These are phyloP conservation scores for Oceanites oceanicus DNA, from an alignment of 2,113 vertebrate species.

Conservation along the genomic window DNA sequence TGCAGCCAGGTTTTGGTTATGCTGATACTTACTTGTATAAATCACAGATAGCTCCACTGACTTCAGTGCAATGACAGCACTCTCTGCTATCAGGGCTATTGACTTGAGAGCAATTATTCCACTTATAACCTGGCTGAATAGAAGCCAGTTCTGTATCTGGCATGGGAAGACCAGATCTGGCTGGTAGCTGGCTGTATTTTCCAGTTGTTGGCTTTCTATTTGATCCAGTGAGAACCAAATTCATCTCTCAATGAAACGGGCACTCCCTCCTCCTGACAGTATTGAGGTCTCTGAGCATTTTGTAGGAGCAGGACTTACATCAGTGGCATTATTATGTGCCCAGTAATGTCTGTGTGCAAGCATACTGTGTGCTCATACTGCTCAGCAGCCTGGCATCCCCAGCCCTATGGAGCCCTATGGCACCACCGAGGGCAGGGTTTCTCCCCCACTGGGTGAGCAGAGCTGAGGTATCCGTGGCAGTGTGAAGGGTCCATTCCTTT, in stretches of 20 bases:
- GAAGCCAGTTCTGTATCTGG: background rate
- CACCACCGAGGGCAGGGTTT: background rate
- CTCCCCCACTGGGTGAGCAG: background rate
- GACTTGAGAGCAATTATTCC: background rate
- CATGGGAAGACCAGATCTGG: background rate
- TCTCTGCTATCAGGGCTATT: background rate
- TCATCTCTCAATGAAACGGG: rapidly evolving
- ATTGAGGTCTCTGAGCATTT: rapidly evolving
- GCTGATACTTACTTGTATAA: background rate
- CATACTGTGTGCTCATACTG: rapidly evolving
- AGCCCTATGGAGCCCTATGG: background rate
- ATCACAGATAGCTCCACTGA: background rate
- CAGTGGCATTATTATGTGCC: background rate
- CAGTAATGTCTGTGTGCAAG: background rate
- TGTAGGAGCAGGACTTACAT: background rate
- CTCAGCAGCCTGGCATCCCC: background rate
- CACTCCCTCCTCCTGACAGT: background rate
- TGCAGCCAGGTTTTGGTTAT: background rate
- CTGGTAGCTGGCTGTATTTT: background rate
- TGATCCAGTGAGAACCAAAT: background rate
- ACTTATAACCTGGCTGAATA: background rate
- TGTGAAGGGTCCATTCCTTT: background rate
- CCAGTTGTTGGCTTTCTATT: background rate
- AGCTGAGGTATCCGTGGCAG: background rate
- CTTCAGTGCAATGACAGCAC: background rate